These are phyloP conservation scores for Otus sunia DNA, from an alignment of 2,113 vertebrate genomes.

Conservation along the genomic window DNA sequence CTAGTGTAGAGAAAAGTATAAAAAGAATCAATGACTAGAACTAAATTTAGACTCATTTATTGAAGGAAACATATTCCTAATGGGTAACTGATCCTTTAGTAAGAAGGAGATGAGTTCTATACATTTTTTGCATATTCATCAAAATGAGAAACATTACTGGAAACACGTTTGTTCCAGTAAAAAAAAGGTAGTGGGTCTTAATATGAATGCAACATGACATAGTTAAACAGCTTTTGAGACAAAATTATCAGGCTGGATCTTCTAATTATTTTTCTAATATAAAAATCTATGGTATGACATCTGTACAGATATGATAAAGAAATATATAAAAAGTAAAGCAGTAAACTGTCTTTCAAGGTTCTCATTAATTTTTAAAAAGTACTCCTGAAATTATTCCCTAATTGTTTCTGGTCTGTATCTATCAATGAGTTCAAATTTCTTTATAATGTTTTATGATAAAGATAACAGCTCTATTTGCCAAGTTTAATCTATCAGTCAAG, in stretches of 20 bases:
- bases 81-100: neutral
- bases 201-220: neutral
- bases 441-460: neutral
- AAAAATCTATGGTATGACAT: neutral
- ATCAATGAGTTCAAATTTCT: neutral
- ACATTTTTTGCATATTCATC: neutral
- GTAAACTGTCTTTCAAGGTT: neutral
- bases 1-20: neutral
- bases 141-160: neutral
- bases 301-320: neutral
- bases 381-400: neutral
- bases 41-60: neutral
- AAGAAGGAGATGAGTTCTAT: neutral
- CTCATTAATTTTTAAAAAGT: neutral
- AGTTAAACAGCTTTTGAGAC: neutral
- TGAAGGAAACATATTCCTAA: neutral
- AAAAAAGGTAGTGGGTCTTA: neutral
- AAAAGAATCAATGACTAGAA: neutral
- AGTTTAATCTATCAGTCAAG: neutral
- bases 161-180: neutral
- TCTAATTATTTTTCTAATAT: neutral
- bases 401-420: neutral
- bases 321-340: neutral
- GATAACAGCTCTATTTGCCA: neutral
- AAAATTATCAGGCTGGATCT: neutral